A percentile compares a stretch with the other conserved stretches of the same genome.
phyloP scores from a whole-genome alignment of 2,888 invertebrate genomes.

The Agriopis aurantiaria region DNA sequence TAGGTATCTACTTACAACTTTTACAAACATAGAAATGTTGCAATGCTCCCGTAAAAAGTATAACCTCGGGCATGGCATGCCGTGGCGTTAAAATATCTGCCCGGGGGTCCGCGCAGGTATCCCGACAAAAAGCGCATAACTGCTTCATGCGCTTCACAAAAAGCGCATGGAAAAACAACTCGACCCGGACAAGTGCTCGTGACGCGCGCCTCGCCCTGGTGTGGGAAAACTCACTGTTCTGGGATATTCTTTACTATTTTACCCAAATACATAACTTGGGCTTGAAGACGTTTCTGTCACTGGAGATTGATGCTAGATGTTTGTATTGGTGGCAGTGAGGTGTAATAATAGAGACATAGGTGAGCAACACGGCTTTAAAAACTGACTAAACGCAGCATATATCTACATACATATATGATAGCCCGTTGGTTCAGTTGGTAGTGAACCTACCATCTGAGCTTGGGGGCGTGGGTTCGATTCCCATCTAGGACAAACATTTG shows the following conservation, averaged over 20 bases:
- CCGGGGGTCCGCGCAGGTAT: slow-evolving; percentile 47
- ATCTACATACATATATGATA: too few relatives aligned
- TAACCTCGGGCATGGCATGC: slow-evolving; percentile 9
- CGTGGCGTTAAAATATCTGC: slow-evolving; percentile 35
- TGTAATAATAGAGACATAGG: too few relatives aligned
- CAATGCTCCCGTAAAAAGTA: slow-evolving; percentile 16
- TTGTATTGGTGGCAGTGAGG: too few relatives aligned
- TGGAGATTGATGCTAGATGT: not conserved
- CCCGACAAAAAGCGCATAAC: slow-evolving; percentile 35
- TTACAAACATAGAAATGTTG: slow-evolving; percentile 25
- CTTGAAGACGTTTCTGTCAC: not conserved
- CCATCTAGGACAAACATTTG: too few relatives aligned
- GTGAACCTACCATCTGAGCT: too few relatives aligned
- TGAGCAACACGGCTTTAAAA: too few relatives aligned
- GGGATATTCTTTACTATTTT: not conserved
- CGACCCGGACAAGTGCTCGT: slow-evolving; percentile 27
- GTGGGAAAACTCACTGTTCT: slow-evolving; percentile 41
- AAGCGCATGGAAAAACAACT: slow-evolving; percentile 22
- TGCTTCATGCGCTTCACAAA: slow-evolving; percentile 35
- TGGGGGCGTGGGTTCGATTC: too few relatives aligned
- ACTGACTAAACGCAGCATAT: too few relatives aligned
- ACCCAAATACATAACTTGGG: not conserved
- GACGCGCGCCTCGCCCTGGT: slow-evolving; percentile 36
- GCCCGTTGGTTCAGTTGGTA: too few relatives aligned
- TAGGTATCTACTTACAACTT: not conserved